Evolutionary conservation across 92 coral and sea anemone genomes (phyloP).

Genomic region (Plumapathes pennacea): DNA sequence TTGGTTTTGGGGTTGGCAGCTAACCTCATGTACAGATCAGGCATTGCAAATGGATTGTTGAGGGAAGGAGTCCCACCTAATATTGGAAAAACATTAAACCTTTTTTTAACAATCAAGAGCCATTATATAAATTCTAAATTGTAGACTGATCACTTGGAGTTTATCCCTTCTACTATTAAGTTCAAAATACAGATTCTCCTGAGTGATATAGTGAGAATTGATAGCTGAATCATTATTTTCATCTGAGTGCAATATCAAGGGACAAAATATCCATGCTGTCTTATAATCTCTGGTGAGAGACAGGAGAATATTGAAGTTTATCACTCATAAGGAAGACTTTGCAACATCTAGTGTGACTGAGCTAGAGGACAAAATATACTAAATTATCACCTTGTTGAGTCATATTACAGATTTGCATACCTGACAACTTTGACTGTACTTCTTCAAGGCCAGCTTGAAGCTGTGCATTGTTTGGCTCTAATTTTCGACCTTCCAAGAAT

Average conservation of each 20-base stretch:
- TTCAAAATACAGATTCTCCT: too few relatives aligned
- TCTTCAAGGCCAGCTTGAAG: conserved; percentile 76
- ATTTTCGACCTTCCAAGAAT: conserved; percentile 69
- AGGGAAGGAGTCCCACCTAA: too few relatives aligned
- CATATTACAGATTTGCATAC: conserved; percentile 12
- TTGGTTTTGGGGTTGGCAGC: conserved; percentile 80
- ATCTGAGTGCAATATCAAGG: too few relatives aligned
- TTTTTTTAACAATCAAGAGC: not conserved
- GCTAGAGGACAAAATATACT: not conserved
- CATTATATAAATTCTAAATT: too few relatives aligned
- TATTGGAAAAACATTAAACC: not conserved
- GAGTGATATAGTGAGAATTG: too few relatives aligned
- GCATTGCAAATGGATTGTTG: conserved; percentile 77
- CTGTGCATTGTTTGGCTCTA: conserved; percentile 88
- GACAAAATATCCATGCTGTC: too few relatives aligned
- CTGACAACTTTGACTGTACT: conserved; percentile 18
- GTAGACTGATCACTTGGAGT: too few relatives aligned
- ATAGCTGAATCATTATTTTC: too few relatives aligned
- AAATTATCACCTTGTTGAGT: not conserved
- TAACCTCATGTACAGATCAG: conserved; percentile 63
- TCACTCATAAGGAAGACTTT: too few relatives aligned
- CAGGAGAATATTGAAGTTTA: too few relatives aligned
- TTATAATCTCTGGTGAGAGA: too few relatives aligned
- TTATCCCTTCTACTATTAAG: too few relatives aligned
- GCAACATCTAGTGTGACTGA: not conserved